These are phyloP conservation scores for Muraenolepis orangiensis DNA, from an alignment of 2,797 vertebrate species.

Conservation along the genomic window DNA sequence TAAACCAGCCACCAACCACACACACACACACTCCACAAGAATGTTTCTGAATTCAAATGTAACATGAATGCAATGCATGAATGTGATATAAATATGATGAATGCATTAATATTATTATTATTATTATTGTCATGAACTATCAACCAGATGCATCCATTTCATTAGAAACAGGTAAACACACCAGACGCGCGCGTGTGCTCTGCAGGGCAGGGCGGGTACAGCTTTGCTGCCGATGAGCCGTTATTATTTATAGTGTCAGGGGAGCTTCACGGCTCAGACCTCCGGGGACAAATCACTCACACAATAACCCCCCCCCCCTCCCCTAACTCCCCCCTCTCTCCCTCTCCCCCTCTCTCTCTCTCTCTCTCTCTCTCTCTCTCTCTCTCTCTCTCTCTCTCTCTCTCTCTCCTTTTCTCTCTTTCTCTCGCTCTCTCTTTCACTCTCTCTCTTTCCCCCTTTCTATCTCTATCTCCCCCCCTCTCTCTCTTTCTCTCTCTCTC, in stretches of 20 bases:
- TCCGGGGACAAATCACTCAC: slow-evolving; percentile 57
- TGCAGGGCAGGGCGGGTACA: slow-evolving; percentile 30
- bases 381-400: slow-evolving; percentile 17
- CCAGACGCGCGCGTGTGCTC: neutral
- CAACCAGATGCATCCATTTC: neutral
- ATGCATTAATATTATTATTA: too few relatives aligned
- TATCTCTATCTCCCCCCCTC: neutral
- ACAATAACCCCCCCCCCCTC: slow-evolving; percentile 37
- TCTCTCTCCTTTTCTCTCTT: slow-evolving; percentile 25
- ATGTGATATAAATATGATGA: too few relatives aligned
- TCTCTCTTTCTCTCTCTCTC: neutral
- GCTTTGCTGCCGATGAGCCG: slow-evolving; percentile 64
- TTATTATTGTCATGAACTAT: too few relatives aligned
- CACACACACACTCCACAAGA: too few relatives aligned
- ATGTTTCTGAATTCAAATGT: too few relatives aligned
- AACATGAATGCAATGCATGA: too few relatives aligned
- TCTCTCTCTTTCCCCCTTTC: slow-evolving; percentile 14
- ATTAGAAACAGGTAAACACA: neutral
- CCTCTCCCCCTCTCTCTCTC: slow-evolving; percentile 24
- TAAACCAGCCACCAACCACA: too few relatives aligned
- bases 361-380: slow-evolving; percentile 52
- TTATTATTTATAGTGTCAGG: slow-evolving; percentile 62
- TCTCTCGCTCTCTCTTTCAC: slow-evolving; percentile 54
- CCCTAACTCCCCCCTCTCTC: slow-evolving; percentile 7
- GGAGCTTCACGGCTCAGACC: slow-evolving; percentile 39